Evolutionary conservation across 30 jellyfish, hydroid and myxozoan species (phyloP).

Genomic region (Hydractinia symbiolongicarpus): DNA sequence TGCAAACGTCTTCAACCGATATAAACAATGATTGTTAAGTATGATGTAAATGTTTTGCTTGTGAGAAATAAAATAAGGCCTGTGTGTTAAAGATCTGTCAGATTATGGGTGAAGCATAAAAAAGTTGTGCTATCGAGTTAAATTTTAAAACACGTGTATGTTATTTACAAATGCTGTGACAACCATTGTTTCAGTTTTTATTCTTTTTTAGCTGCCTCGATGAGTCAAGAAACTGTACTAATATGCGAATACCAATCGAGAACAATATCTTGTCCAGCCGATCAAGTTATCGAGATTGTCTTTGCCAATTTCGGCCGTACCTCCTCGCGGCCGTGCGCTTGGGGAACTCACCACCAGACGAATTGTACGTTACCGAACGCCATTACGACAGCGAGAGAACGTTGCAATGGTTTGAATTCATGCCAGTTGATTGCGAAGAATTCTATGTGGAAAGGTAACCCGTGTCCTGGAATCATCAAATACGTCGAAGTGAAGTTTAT

Average conservation of each 20-base stretch:
- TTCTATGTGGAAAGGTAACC: conserved; percentile 40
- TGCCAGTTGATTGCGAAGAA: conserved; percentile 49
- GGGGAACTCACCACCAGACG: conserved; percentile 58
- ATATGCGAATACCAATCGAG: conserved; percentile 40
- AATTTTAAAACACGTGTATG: too few relatives aligned
- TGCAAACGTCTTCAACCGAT: too few relatives aligned
- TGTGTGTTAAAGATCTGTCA: too few relatives aligned
- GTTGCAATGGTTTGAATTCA: conserved; percentile 42
- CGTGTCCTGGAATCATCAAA: conserved; percentile 44
- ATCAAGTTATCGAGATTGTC: conserved; percentile 40
- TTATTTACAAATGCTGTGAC: too few relatives aligned
- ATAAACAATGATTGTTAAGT: too few relatives aligned
- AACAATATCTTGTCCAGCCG: conserved; percentile 39
- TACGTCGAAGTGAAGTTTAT: conserved; percentile 38
- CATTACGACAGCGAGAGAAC: conserved; percentile 15
- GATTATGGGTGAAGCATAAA: too few relatives aligned
- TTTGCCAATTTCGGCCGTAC: conserved; percentile 52
- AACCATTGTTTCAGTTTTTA: too few relatives aligned
- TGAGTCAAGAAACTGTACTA: conserved; percentile 31
- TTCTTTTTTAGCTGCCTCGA: conserved; percentile 33
- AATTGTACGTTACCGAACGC: conserved; percentile 48
- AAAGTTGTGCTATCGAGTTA: too few relatives aligned
- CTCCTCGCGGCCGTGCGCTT: conserved; percentile 48
- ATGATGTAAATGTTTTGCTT: too few relatives aligned
- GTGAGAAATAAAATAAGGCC: too few relatives aligned